Evolutionary conservation across 2,797 vertebrate species (phyloP).

Genomic region (Falco concolor): DNA sequence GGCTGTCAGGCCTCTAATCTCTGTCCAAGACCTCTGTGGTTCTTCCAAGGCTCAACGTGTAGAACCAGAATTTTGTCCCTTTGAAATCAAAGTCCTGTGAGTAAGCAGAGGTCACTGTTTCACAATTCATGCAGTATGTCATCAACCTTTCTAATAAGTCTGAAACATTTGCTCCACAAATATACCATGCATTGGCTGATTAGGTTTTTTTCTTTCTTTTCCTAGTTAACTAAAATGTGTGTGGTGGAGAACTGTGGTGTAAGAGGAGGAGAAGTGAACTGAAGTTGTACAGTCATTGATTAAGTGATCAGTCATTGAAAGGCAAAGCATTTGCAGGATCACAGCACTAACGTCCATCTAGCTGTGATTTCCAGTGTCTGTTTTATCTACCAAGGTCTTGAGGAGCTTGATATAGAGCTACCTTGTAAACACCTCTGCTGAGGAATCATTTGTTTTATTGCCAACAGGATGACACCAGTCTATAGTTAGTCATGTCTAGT

Average conservation of each 20-base stretch:
- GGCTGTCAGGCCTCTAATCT: background rate
- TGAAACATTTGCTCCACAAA: background rate
- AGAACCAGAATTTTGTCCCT: background rate
- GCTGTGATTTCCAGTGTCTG: background rate
- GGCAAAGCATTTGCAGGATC: background rate
- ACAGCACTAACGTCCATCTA: background rate
- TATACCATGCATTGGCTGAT: background rate
- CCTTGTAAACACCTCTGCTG: background rate
- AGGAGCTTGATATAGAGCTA: background rate
- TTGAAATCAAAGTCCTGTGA: background rate
- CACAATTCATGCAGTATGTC: background rate
- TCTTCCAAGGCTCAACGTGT: background rate
- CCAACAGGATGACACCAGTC: background rate
- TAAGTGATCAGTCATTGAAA: background rate
- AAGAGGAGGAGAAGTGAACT: background rate
- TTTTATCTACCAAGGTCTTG: background rate
- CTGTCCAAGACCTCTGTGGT: background rate
- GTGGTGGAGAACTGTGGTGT: background rate
- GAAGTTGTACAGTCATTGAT: background rate
- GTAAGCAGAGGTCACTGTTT: background rate
- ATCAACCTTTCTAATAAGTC: background rate
- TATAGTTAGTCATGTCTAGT: background rate
- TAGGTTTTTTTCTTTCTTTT: background rate
- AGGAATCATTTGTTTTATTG: background rate
- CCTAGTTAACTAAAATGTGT: background rate